phyloP scores from a whole-genome alignment of 2,113 vertebrate genomes.

The Ranitomeya variabilis region DNA sequence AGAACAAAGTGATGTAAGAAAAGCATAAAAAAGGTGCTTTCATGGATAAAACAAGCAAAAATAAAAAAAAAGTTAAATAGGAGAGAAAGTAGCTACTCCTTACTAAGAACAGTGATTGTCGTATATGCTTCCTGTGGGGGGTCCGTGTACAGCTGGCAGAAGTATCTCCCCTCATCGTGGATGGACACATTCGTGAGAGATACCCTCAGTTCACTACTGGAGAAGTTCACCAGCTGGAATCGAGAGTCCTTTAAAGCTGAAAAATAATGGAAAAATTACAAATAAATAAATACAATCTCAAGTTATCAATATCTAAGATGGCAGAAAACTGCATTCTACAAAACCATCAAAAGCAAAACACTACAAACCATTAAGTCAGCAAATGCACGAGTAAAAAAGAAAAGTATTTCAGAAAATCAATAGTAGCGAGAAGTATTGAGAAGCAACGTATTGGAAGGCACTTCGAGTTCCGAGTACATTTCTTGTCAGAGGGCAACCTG shows the following conservation, averaged over 20 bases:
- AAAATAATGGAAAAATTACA: constrained; percentile 58
- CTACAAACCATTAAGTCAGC: not conserved
- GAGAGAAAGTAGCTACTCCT: constrained; percentile 54
- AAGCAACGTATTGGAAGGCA: constrained; percentile 13
- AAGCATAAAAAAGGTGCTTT: not conserved
- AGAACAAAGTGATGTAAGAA: not conserved
- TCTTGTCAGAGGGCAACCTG: not conserved
- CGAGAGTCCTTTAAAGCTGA: constrained; percentile 97
- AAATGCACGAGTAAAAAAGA: not conserved
- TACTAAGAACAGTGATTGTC: constrained; percentile 95
- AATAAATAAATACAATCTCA: fast-evolving
- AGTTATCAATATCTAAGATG: not conserved
- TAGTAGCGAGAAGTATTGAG: not conserved
- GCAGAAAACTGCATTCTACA: not conserved
- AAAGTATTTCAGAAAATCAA: not conserved
- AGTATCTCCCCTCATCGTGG: constrained; percentile 93
- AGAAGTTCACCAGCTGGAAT: constrained; percentile 99
- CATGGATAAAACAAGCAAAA: not conserved
- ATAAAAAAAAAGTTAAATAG: not conserved
- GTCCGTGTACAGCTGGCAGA: constrained; percentile 98
- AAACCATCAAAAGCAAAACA: not conserved
- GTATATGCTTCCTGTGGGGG: constrained; percentile 96
- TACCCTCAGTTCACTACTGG: constrained; percentile 95
- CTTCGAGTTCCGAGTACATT: not conserved
- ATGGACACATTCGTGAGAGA: constrained; percentile 98